Conservation (phyloP, 2,797 vertebrate genomes). For the Oreochromis mossambicus region DNA sequence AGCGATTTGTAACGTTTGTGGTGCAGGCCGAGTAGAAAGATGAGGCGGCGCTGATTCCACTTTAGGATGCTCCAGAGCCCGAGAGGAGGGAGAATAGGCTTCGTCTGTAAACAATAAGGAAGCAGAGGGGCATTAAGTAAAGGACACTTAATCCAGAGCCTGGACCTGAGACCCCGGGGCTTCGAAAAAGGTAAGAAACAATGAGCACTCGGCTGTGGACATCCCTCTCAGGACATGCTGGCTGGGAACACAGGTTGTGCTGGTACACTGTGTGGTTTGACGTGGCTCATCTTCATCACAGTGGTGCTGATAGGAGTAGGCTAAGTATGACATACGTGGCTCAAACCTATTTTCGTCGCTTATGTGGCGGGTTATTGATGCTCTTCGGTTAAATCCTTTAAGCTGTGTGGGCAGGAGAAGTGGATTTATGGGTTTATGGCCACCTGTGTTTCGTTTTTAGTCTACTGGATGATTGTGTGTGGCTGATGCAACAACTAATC, state of each 20-base stretch:
- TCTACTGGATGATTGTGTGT: not conserved
- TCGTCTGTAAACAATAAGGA: slow-evolving; percentile 35
- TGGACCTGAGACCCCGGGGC: not conserved
- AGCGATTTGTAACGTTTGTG: slow-evolving; percentile 2
- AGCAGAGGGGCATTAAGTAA: not conserved
- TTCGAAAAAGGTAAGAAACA: slow-evolving; percentile 25
- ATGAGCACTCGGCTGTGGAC: not conserved
- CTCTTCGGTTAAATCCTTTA: not conserved
- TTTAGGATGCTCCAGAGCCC: slow-evolving; percentile 34
- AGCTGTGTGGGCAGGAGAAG: not conserved
- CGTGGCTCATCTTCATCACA: slow-evolving; percentile 6
- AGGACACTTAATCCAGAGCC: not conserved
- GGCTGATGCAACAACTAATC: slow-evolving; percentile 36
- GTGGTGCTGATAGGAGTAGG: not conserved
- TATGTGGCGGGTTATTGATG: not conserved
- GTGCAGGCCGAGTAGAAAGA: slow-evolving; percentile 49
- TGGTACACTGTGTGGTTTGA: not conserved
- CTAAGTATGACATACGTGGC: not conserved
- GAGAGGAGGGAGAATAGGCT: not conserved
- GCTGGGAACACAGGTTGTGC: slow-evolving; percentile 4
- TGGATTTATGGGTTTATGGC: not conserved
- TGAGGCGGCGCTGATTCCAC: slow-evolving; percentile 37
- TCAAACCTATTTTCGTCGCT: not conserved
- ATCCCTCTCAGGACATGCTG: not conserved
- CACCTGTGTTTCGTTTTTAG: not conserved